A percentile compares a stretch with the other conserved stretches of the same genome.
Evolutionary conservation across 2,113 vertebrate genomes (phyloP).

Genomic region (Phaethornis superciliosus): DNA sequence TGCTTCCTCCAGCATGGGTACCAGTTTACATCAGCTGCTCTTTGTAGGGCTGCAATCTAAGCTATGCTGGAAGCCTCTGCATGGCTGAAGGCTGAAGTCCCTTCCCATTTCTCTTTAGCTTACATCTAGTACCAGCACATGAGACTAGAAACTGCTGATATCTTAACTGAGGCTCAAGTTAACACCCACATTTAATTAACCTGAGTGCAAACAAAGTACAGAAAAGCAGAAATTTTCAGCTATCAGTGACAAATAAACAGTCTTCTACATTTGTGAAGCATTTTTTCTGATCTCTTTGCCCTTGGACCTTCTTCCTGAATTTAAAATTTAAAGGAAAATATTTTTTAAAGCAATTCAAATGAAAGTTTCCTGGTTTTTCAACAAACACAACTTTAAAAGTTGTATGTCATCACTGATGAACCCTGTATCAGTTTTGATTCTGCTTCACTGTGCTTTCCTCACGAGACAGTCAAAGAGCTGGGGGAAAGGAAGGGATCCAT

Average conservation of each 20-base stretch:
- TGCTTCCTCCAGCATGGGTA: not conserved
- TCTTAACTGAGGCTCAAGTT: not conserved
- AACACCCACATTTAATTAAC: not conserved
- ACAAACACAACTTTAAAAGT: not conserved
- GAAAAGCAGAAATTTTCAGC: not conserved
- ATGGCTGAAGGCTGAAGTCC: not conserved
- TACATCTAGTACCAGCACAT: not conserved
- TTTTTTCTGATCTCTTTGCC: not conserved
- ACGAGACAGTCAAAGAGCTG: not conserved
- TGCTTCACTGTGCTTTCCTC: not conserved
- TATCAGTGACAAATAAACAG: not conserved
- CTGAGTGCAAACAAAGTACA: not conserved
- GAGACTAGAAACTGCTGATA: not conserved
- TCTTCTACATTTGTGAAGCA: not conserved
- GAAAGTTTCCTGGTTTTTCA: not conserved
- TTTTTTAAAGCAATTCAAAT: not conserved
- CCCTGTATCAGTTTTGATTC: not conserved
- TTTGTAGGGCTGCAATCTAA: not conserved
- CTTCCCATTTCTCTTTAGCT: not conserved
- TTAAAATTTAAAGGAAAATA: not conserved
- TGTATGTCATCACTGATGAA: not conserved
- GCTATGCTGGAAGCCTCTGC: not conserved
- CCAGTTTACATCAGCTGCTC: not conserved
- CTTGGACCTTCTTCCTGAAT: not conserved
- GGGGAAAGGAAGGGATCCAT: accelerated